A percentile compares a stretch with the other conserved stretches of the same genome.
These are phyloP conservation scores for Petrophora chlorosata DNA, from an alignment of 2,888 invertebrate genomes.

Conservation along the genomic window DNA sequence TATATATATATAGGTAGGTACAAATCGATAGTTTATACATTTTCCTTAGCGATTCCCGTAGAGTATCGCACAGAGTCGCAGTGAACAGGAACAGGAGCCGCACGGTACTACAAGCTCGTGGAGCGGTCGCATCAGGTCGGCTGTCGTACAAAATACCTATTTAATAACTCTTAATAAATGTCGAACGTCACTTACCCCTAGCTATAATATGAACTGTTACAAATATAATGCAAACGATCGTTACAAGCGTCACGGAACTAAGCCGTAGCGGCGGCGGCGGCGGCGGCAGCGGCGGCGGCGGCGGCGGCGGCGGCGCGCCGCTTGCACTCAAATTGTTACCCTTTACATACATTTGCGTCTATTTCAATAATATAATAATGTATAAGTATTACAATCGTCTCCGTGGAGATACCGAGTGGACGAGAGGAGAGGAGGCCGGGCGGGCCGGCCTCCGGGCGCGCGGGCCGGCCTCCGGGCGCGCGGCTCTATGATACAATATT, in stretches of 20 bases:
- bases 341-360: conserved; percentile 56
- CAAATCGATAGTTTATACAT: conserved; percentile 5
- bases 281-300: no score
- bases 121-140: conserved; percentile 32
- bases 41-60: conserved; percentile 18
- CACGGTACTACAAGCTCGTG: conserved; percentile 34
- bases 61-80: conserved; percentile 7
- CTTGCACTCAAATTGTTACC: conserved; percentile 56
- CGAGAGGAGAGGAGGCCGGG: conserved; percentile 42
- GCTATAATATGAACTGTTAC: conserved; percentile 47
- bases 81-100: conserved; percentile 21
- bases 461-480: no score
- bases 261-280: no score
- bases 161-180: conserved; percentile 55
- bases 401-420: conserved; percentile 47
- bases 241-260: conserved; percentile 57
- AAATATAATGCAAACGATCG: conserved; percentile 56
- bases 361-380: conserved; percentile 40
- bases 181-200: conserved; percentile 43
- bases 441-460: no score
- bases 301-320: conserved; percentile 51
- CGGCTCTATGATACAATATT: conserved; percentile 3
- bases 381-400: conserved; percentile 36
- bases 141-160: conserved; percentile 46
- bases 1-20: conserved; percentile 10